A percentile compares a stretch with the other conserved stretches of the same genome.
Conservation (phyloP, 2,113 vertebrate species). For the Heteronetta atricapilla region DNA sequence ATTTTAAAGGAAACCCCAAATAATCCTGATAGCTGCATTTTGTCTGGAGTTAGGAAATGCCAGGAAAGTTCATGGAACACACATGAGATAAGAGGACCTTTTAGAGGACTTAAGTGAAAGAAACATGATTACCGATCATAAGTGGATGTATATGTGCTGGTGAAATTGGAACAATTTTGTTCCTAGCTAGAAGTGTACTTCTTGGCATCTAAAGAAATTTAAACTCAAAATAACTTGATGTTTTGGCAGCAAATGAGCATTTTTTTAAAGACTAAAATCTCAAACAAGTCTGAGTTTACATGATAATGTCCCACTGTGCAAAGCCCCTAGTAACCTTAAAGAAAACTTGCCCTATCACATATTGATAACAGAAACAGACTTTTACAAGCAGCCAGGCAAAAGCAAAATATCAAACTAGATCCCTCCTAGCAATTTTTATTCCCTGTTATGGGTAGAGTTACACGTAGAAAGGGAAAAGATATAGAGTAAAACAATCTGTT, state of each 20-base stretch:
- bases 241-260: neutral
- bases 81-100: neutral
- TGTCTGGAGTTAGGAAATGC: neutral
- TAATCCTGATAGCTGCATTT: neutral
- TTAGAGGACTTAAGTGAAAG: neutral
- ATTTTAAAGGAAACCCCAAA: neutral
- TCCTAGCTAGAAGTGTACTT: neutral
- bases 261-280: neutral
- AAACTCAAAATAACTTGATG: neutral
- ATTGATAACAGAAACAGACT: neutral
- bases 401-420: neutral
- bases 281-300: neutral
- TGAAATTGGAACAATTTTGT: constrained; percentile 19
- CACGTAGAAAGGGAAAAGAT: neutral
- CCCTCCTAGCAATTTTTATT: constrained; percentile 8
- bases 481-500: neutral
- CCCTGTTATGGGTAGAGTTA: neutral
- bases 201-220: neutral
- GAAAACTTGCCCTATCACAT: neutral
- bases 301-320: neutral
- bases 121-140: neutral
- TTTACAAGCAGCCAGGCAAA: neutral
- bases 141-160: neutral
- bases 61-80: neutral
- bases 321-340: neutral